Base-by-base conservation (phyloP, 2,888 invertebrate species). In the Saturnia pavonia region DNA sequence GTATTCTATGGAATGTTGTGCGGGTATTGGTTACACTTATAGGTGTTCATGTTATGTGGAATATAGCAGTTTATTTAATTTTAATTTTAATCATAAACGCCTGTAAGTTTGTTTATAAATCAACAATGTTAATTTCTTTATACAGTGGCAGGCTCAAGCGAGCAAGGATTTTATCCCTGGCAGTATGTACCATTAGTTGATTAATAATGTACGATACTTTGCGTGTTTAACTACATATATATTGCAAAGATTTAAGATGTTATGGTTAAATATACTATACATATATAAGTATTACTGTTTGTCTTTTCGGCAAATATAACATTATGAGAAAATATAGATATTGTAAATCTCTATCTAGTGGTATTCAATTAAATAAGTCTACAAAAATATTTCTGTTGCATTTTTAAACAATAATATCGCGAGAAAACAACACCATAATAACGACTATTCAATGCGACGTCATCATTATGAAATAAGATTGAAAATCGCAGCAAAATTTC, bases 361-460 rank as follows among this genome's bases (percentile, higher is more conserved):
- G 91, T 92, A 91, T 87, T 89, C 86, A 90, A 92, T 92, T 79
- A 90, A 89, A 91, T 90, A 92, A 87, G 88, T 90, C 93, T 94
- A 94, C 92, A 94, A 94, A 94, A 94, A 94, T 94, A 94, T n/a
- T n/a, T n/a, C n/a, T n/a, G 93, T 92, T 90, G 87, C 88, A 90
- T 92, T 92, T 87, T 85, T 78, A 90, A 91, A 90, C 80, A 79
- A 89, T 83, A 85, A 83, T 83, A 81, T 76, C 74, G 81, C 78
- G 81, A 85, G 84, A 82, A 87, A 87, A 88, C 77, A 84, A 80
- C 80, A 85, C 82, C 82, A 85, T 34, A 34, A 65, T 82, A 77
- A 76, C 84, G 87, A 81, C 82, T 80, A 80, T 72, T 25, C 67
- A 70, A 69, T 69, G 65, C 60, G 54, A 11, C 11, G 65, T 69